Evolutionary conservation across 2,113 vertebrate species (phyloP).

Genomic region (Mugil cephalus): DNA sequence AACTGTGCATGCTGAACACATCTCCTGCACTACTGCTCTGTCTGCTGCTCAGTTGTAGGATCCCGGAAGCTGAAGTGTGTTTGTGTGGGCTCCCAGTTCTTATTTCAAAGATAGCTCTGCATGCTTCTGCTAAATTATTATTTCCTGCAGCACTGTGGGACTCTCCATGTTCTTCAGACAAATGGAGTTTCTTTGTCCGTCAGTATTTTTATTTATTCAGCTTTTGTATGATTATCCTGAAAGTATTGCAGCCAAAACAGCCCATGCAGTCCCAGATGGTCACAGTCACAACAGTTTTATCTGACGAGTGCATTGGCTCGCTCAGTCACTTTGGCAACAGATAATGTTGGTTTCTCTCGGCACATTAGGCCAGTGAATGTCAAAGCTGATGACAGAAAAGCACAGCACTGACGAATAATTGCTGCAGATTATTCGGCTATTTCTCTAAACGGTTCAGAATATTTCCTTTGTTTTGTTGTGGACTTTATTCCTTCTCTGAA

Average conservation of each 20-base stretch:
- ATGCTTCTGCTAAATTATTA: background rate
- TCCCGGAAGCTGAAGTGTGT: background rate
- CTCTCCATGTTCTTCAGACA: constrained; percentile 11
- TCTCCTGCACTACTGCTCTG: too few species aligned
- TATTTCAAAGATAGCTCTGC: too few species aligned
- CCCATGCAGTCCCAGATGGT: constrained; percentile 36
- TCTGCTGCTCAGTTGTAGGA: too few species aligned
- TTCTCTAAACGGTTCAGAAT: background rate
- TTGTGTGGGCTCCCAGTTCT: background rate
- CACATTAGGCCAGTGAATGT: background rate
- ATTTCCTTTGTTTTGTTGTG: background rate
- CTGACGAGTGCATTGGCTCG: constrained; percentile 13
- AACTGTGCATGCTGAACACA: too few species aligned
- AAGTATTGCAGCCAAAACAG: constrained; percentile 7
- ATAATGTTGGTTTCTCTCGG: constrained; percentile 25
- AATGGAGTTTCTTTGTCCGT: background rate
- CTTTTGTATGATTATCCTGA: background rate
- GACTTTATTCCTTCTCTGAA: background rate
- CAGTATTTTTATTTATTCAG: background rate
- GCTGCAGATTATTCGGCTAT: background rate
- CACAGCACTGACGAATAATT: constrained; percentile 6
- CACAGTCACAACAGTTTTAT: constrained; percentile 35
- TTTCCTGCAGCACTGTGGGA: background rate
- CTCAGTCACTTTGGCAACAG: background rate
- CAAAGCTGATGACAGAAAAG: background rate